A percentile compares a stretch with the other conserved stretches of the same genome.
These are phyloP conservation scores for Microchirus variegatus DNA, from an alignment of 2,797 vertebrate species.

Conservation along the genomic window DNA sequence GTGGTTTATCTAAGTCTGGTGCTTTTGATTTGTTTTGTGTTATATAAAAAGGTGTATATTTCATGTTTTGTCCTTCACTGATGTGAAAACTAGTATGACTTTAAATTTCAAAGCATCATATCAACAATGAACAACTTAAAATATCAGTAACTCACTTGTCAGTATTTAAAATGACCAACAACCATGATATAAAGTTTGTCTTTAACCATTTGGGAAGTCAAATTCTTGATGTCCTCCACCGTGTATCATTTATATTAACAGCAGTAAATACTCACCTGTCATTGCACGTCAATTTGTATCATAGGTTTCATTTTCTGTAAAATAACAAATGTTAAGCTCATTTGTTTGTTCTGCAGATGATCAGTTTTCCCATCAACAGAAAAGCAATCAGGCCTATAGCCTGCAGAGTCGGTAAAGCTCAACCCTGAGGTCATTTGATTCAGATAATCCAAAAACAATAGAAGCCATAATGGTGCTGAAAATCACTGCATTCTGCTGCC, in stretches of 20 bases:
- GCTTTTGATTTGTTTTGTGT: too few species aligned
- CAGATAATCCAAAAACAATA: conserved; percentile 70
- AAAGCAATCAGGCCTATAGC: conserved; percentile 40
- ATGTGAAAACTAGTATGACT: too few species aligned
- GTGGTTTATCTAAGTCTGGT: too few species aligned
- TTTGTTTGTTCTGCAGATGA: conserved; percentile 26
- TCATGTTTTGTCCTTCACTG: too few species aligned
- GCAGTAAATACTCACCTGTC: neutral
- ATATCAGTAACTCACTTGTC: too few species aligned
- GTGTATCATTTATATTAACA: conserved; percentile 3
- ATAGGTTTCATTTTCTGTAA: conserved; percentile 2
- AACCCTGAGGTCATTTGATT: conserved; percentile 67
- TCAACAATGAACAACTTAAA: neutral
- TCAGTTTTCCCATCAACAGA: conserved; percentile 20
- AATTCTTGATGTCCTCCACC: neutral
- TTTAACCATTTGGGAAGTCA: neutral
- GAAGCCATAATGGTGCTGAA: conserved; percentile 64
- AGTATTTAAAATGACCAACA: too few species aligned
- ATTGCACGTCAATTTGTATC: conserved; percentile 2
- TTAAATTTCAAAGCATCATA: too few species aligned
- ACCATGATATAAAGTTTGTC: too few species aligned
- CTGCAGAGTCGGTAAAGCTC: conserved; percentile 47
- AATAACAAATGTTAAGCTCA: conserved; percentile 3
- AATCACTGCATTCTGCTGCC: conserved; percentile 53
- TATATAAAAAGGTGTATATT: too few species aligned